Evolutionary conservation across 2,113 vertebrate species (phyloP).

Genomic region (Protobothrops flavoviridis): DNA sequence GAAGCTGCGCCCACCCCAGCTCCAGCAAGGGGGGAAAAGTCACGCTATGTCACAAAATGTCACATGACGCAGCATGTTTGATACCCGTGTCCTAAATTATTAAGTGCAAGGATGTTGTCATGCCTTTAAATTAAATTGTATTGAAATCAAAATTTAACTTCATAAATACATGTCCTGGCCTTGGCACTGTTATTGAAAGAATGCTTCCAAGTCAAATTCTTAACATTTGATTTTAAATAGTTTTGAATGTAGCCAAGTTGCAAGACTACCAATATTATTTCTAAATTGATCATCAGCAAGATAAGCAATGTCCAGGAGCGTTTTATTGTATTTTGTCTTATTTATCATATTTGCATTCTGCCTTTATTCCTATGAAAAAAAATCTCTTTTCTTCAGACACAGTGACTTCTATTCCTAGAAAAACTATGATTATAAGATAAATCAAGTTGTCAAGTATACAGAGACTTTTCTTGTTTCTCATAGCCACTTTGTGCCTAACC

Average conservation of each 20-base stretch:
- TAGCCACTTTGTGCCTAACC: neutral
- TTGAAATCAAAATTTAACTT: neutral
- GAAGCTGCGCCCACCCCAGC: no score
- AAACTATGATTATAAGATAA: neutral
- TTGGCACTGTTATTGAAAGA: neutral
- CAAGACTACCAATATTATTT: neutral
- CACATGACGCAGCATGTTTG: no score
- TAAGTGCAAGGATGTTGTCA: neutral
- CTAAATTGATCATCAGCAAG: neutral
- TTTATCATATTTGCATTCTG: neutral
- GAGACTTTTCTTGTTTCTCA: neutral
- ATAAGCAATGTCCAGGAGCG: neutral
- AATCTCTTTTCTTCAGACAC: neutral
- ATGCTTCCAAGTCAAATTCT: neutral
- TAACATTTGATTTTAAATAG: neutral
- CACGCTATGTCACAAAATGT: no score
- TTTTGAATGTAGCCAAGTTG: neutral
- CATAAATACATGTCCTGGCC: neutral
- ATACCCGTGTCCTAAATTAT: neutral
- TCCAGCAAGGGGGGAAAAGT: no score
- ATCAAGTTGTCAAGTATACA: neutral
- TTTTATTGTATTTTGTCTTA: neutral
- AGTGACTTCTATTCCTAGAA: neutral
- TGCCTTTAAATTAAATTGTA: neutral
- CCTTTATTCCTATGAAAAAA: neutral